These are phyloP conservation scores for Cinara cedri DNA, from an alignment of 2,888 invertebrate species.

Conservation along the genomic window DNA sequence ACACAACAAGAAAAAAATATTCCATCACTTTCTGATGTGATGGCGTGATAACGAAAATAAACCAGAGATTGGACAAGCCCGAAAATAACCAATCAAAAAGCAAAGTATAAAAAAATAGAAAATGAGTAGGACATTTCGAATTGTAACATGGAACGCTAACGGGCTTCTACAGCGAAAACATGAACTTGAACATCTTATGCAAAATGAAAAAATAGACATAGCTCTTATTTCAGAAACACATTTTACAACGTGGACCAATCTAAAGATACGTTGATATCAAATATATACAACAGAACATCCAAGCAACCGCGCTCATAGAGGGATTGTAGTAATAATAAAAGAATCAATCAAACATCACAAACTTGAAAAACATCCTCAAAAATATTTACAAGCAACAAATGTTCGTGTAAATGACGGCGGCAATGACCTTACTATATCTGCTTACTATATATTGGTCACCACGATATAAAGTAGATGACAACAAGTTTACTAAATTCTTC, in stretches of 20 bases:
- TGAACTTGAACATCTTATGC: conserved; percentile 8
- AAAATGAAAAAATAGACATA: conserved; percentile 1
- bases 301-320: not conserved
- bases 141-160: too few species aligned
- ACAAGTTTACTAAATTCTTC: not conserved
- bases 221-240: conserved; percentile 1
- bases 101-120: too few species aligned
- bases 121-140: too few species aligned
- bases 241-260: not conserved
- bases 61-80: too few species aligned
- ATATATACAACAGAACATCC: not conserved
- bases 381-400: not conserved
- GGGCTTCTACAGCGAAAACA: not conserved
- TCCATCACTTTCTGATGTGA: too few species aligned
- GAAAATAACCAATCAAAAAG: too few species aligned
- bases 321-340: not conserved
- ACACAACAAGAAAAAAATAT: too few species aligned
- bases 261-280: not conserved
- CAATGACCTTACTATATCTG: not conserved
- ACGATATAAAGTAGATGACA: not conserved
- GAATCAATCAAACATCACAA: not conserved
- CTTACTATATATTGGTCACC: not conserved
- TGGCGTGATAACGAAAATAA: too few species aligned
- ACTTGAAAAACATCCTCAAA: not conserved
- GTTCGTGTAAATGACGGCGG: not conserved